Percentiles rank a stretch among this genome's conserved stretches.
Evolutionary conservation across 2,797 vertebrate genomes (phyloP).

Genomic region (Sebastes diploproa): DNA sequence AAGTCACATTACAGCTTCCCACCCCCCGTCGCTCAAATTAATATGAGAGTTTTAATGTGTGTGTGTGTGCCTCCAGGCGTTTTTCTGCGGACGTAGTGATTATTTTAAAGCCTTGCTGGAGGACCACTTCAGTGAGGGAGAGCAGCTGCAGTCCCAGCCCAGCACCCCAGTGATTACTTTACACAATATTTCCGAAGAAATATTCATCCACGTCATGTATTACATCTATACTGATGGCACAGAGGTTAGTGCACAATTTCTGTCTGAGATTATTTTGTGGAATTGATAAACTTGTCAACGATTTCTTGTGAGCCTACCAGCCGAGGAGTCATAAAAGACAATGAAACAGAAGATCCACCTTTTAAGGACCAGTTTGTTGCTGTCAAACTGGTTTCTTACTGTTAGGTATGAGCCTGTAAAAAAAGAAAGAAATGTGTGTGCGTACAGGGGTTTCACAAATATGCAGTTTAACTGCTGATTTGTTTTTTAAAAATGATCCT

Average conservation of each 20-base stretch:
- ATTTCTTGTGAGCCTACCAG: background rate
- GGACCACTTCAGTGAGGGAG: constrained; percentile 94
- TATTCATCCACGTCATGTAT: constrained; percentile 92
- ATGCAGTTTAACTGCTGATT: background rate
- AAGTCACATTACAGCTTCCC: too few species aligned
- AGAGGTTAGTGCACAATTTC: constrained; percentile 80
- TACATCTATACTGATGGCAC: constrained; percentile 95
- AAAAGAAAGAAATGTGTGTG: background rate
- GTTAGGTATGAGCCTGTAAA: background rate
- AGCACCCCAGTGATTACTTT: constrained; percentile 90
- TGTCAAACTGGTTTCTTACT: background rate
- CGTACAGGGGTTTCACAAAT: background rate
- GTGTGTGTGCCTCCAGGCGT: constrained; percentile 82
- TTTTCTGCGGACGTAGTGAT: constrained; percentile 97
- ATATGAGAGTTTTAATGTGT: background rate
- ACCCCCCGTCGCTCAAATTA: background rate
- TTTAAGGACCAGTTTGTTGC: background rate
- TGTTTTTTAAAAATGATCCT: background rate
- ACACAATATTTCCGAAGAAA: constrained; percentile 89
- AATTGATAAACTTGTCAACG: background rate
- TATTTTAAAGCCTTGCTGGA: constrained; percentile 95
- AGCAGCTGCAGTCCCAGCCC: constrained; percentile 87
- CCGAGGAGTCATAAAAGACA: background rate
- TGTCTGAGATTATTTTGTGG: background rate
- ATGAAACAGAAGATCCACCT: background rate